Evolutionary conservation across 2,113 vertebrate species (phyloP).

Genomic region (Todiramphus saurophagus): DNA sequence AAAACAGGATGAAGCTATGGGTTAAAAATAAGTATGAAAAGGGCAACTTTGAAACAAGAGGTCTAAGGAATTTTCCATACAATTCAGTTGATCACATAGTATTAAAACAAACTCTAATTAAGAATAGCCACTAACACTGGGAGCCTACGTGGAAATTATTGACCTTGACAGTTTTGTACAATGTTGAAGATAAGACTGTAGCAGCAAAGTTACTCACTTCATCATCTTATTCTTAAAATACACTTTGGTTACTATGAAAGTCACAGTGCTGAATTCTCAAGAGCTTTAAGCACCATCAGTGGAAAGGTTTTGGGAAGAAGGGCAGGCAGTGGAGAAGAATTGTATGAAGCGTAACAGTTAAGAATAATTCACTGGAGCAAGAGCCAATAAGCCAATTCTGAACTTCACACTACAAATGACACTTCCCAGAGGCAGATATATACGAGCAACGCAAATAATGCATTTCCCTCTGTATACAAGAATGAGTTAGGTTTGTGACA

Average conservation of each 20-base stretch:
- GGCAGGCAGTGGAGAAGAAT: background rate
- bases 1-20: background rate
- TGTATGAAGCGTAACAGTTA: background rate
- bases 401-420: conserved; percentile 2
- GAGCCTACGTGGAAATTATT: background rate
- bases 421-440: background rate
- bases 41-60: background rate
- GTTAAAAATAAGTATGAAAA: background rate
- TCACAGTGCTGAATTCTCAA: conserved; percentile 1
- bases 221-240: conserved; percentile 48
- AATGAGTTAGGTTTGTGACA: background rate
- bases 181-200: background rate
- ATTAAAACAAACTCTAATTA: conserved; percentile 15
- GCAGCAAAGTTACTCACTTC: conserved; percentile 28
- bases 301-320: conserved; percentile 1
- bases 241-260: conserved; percentile 18
- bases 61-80: background rate
- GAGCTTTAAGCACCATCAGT: background rate
- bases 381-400: background rate
- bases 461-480: background rate
- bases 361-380: background rate
- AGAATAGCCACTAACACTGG: background rate
- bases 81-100: background rate
- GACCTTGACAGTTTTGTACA: conserved; percentile 14
- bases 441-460: background rate